Evolutionary conservation across 2,113 vertebrate genomes (phyloP), one percentile per base, ranked within the genome.

Genomic region (Nycticryphes semicollaris): DNA sequence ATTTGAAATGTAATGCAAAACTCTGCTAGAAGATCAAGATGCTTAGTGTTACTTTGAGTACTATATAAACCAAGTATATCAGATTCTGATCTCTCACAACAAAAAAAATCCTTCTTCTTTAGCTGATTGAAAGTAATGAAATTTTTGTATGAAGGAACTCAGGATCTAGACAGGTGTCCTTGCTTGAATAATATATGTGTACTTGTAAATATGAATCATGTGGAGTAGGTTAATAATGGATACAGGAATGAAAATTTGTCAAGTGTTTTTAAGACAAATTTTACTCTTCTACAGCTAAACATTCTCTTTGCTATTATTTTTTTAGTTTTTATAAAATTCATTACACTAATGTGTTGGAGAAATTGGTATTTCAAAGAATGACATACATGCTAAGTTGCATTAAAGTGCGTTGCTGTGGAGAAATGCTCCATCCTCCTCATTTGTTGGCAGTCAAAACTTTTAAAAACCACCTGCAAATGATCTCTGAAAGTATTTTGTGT

Each of bases 291-390:
- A 69, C 41, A 93, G 35, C 43, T 81, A 95, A 97, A 81, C 33
- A 89, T 78, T 93, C 12, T 39, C 39, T 92, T 92, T 87, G 14
- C 8, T 92, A 39, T 64, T 66, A 37, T 78, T 94, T 96, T 94
- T 68, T 82, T 47, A 96, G 6, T 93, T 96, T 97, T 91, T 83
- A 94, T 77, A 94, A 97, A 93, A 97, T 95, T 95, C 10, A 72
- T 87, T 95, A 89, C 76, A 92, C 70, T 91, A 79, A 9, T 14
- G 19, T 96, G 82, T 96, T 88, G 97, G 54, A 93, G 75, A 92
- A 95, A 87, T 35, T 68, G 69, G 78, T 50, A 91, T 89, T 94
- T 94, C 96, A 96, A 96, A 96, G 82, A 89, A 14, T 12, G 23
- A 77, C 57, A 73, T 50, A 87, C n/a, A 93, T 48, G 57, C 69